Base-by-base conservation (phyloP, 2,113 vertebrate species). In the Falcunculus frontatus region DNA sequence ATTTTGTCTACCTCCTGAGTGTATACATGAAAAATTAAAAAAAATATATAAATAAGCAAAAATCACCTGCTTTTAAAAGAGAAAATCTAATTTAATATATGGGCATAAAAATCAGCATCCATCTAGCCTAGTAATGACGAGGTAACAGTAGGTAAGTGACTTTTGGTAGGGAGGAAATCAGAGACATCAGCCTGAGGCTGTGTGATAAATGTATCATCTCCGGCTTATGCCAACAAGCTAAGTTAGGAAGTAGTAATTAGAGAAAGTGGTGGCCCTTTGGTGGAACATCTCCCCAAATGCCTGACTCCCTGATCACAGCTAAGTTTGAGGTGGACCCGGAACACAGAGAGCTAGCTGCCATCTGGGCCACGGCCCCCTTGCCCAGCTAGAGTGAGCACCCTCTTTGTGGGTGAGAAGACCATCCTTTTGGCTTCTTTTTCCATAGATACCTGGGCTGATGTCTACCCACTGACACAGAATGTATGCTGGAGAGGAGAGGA, bases 361-460 rank as follows among this genome's bases (percentile, higher is more conserved):
- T 11, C 21, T 22, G 37, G 53, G 4, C 39, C 17, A 6, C 11
- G 4, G 9, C 47, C 7, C 15, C 21, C 16, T 67, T 35, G 11
- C 15, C 29, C 33, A 57, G 7, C 8, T 26, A 9, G 7, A 63
- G 10, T 1, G 11, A 62, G 7, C 8, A 10, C 8, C 7, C 7
- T 12, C 11, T 19, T 81, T 26, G 20, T 27, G 46, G 4, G 16
- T 57, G 22, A 41, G 9, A 47, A 46, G 6, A 47, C 1, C 4
- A 64, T 27, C 19, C 16, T 52, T 57, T 67, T n/a, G 46, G 13
- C 16, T 65, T 70, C 30, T 64, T 60, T 56, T 17, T 42, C 39
- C 52, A 44, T 9, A n/a, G 55, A 20, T 32, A 42, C 15, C 12
- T 42, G 8, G 5, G 37, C 46, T 0, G 1, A 15, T 53, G 27